Base-by-base conservation (phyloP, 2,797 vertebrate species). In the Coracias cyanogaster region DNA sequence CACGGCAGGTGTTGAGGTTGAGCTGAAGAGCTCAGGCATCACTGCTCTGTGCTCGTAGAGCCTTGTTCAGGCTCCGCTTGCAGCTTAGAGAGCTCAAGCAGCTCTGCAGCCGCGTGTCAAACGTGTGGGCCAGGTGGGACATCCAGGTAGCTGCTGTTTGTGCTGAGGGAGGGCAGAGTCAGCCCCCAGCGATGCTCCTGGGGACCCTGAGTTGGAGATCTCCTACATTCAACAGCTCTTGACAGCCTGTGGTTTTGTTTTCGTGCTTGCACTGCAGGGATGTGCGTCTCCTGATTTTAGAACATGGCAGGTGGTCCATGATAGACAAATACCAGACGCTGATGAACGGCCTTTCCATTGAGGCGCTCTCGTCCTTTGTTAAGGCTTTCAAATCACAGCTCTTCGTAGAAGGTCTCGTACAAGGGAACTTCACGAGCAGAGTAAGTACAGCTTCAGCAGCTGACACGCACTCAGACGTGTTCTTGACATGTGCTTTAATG, bases 291-390 rank as follows among this genome's bases (percentile, higher is more conserved):
- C 96, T 98, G 97, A 98, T 99, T 86, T 96, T 99, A 89, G 99
- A 99, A 64, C 99, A 98, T 39, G 94, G 98, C 11, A 98, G 99
- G 43, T 99, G 99, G 99, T 99, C 99, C 17, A 98, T 99, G 96
- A 98, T 98, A 5, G 99, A 99, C 92, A 99, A 99, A 97, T 99
- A 99, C 89, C 98, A 97, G 91, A 98, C 98, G 3, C 97, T 99
- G 81, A 98, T 98, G 96, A 98, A 98, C 19, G 99, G 98, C 16
- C 98, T 99, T 82, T 98, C 98, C 33, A 96, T 99, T 4, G 97
- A 98, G 5, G 95, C 99, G 61, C 98, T 99, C 80, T 97, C 98
- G 9, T 95, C 96, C 91, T 99, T 99, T 9, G 99, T 98, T n/a
- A 89, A 79, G 14, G 97, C 96, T 67, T 98, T 99, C 95, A 99